Conservation (phyloP, 2,113 vertebrate species). For the Cochlearius cochlearius region DNA sequence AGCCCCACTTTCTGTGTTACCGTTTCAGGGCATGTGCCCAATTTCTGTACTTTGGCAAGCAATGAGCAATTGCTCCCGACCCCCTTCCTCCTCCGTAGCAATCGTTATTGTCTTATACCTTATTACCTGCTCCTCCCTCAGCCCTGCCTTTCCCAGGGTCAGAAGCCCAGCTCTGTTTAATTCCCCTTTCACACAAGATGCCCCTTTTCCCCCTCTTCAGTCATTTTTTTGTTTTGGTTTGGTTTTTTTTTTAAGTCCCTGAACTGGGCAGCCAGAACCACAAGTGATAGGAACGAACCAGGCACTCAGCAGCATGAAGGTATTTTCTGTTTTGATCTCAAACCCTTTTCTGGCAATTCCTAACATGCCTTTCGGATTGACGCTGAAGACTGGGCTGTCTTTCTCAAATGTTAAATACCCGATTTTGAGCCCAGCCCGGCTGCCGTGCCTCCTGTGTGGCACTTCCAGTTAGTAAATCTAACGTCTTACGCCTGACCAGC, state of each 20-base stretch:
- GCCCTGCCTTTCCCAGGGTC: not conserved
- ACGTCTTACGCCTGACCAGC: not conserved
- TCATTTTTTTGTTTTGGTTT: not conserved
- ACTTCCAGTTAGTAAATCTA: not conserved
- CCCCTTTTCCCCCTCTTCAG: not conserved
- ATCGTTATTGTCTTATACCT: not conserved
- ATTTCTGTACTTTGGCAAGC: not conserved
- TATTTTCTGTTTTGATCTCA: not conserved
- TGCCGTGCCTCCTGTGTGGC: not conserved
- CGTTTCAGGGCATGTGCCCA: not conserved
- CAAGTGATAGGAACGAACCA: not conserved
- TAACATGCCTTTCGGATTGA: not conserved
- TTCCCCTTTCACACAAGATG: not conserved
- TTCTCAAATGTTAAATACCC: not conserved
- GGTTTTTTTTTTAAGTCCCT: not conserved
- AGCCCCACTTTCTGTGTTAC: not conserved
- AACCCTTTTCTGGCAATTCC: not conserved
- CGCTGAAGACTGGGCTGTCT: not conserved
- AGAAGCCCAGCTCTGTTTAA: not conserved
- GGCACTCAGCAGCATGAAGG: not conserved
- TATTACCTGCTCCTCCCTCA: not conserved
- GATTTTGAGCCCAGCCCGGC: not conserved
- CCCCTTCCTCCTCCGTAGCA: rapidly evolving
- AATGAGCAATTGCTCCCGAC: not conserved
- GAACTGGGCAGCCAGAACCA: not conserved